Evolutionary conservation across 2,888 invertebrate species (phyloP), one percentile per base, ranked within the genome.

Genomic region (Tetragnatha montana): DNA sequence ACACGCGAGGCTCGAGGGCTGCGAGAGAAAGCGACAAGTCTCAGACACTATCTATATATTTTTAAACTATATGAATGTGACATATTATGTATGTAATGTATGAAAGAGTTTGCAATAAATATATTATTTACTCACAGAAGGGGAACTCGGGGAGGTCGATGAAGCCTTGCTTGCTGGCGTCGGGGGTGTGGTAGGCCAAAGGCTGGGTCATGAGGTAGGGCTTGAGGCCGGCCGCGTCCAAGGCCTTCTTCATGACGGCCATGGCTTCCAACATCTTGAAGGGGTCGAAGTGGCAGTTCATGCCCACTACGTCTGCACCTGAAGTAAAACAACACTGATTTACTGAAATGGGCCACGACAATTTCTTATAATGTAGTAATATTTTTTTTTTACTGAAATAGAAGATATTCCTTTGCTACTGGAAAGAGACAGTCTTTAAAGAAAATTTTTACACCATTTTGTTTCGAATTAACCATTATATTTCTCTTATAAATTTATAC

Each of bases 91-190:
- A n/a, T n/a, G n/a, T n/a, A n/a, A n/a, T n/a, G n/a, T n/a, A n/a
- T n/a, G n/a, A n/a, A n/a, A 93, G 91, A 51, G 92, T 93, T 93
- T 91, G n/a, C 8, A 8, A 60, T 6, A 6, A 51, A 79, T 21
- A n/a, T 10, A n/a, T 0, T 10, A 69, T 3, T 35, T 50, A 83
- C 92, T 92, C 91, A 93, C 93, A 93, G 91, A 94, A 94, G 14
- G 94, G 94, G 86, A 94, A 94, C 91, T 94, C 94, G 0, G 94
- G 94, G 12, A 94, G 92, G 90, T 93, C 94, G 87, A 94, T 94
- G 92, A 94, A 94, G 49, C 94, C 94, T 88, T 94, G 94, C 83
- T 92, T 93, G 71, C 92, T 91, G 17, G 93, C 93, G 91, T 94
- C 94, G 0, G 93, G 94, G 6, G 93, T 93, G 91, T 92, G 92